Evolutionary conservation across 2,113 vertebrate genomes (phyloP).

Genomic region (Channa argus): DNA sequence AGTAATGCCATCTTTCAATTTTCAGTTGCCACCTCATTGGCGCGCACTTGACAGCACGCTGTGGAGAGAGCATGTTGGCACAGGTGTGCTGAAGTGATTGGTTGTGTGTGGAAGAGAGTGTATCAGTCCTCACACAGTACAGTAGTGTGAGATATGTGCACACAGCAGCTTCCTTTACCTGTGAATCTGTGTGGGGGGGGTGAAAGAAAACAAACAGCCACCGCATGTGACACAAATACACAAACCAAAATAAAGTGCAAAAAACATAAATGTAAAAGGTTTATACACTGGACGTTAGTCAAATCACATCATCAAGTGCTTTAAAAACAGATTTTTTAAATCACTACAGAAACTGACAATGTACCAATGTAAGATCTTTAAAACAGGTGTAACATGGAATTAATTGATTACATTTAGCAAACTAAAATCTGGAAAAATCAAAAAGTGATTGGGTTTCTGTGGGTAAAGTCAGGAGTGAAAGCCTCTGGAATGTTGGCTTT

Average conservation of each 20-base stretch:
- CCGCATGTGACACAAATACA: too few species aligned
- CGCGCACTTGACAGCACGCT: constrained; percentile 12
- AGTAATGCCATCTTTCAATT: constrained; percentile 17
- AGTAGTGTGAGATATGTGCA: neutral
- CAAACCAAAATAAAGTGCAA: too few species aligned
- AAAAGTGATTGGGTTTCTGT: neutral
- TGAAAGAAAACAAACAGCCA: constrained; percentile 18
- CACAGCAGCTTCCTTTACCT: neutral
- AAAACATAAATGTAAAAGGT: too few species aligned
- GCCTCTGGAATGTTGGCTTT: neutral
- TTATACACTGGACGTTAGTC: too few species aligned
- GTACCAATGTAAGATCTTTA: too few species aligned
- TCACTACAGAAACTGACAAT: too few species aligned
- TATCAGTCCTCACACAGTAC: too few species aligned
- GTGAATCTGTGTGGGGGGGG: constrained; percentile 13
- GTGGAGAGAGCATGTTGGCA: neutral
- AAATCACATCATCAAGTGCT: too few species aligned
- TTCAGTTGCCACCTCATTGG: constrained; percentile 4
- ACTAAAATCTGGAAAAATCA: neutral
- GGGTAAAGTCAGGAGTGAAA: neutral
- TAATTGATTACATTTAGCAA: neutral
- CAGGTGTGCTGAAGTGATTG: neutral
- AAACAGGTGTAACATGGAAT: too few species aligned
- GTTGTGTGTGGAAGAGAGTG: neutral
- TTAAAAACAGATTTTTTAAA: too few species aligned